Evolutionary conservation across 1,140 invertebrate genomes (phyloP).

Genomic region (Aphelenchoides fujianensis): DNA sequence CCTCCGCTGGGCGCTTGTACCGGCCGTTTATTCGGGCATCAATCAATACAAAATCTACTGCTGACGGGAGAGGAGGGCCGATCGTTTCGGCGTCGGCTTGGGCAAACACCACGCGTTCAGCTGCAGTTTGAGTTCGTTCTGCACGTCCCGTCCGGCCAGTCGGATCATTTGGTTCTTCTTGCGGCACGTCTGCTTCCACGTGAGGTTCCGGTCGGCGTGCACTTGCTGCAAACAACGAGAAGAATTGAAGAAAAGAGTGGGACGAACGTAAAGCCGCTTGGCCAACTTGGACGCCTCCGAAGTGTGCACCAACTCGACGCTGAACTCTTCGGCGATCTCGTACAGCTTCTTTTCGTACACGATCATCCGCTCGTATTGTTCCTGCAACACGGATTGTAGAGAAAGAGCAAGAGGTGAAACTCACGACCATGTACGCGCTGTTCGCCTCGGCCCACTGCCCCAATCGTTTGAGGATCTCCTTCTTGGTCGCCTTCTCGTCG

Average conservation of each 20-base stretch:
- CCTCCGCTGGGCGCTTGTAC: too few species aligned
- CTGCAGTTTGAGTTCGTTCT: constrained; percentile 7
- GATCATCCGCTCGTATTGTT: constrained; percentile 10
- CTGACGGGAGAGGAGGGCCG: not conserved
- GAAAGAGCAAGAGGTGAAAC: too few species aligned
- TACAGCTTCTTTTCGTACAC: constrained; percentile 1
- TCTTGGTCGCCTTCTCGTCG: not conserved
- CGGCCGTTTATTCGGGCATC: too few species aligned
- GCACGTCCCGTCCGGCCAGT: not conserved
- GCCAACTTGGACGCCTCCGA: not conserved
- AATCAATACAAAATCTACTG: too few species aligned
- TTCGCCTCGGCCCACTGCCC: not conserved
- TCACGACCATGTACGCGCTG: not conserved
- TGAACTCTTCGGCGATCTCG: not conserved
- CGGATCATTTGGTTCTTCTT: constrained; percentile 8
- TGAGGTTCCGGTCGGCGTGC: not conserved
- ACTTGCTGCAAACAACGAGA: not conserved
- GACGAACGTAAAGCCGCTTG: not conserved
- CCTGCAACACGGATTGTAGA: not conserved
- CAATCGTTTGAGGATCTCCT: not conserved
- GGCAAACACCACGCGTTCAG: constrained; percentile 12
- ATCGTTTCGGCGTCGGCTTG: constrained; percentile 5
- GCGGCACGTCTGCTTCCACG: constrained; percentile 14
- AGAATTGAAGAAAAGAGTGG: not conserved
- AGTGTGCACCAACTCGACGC: not conserved